phyloP scores from a whole-genome alignment of 1,140 invertebrate species.

The Mycetomoellerius zeteki region DNA sequence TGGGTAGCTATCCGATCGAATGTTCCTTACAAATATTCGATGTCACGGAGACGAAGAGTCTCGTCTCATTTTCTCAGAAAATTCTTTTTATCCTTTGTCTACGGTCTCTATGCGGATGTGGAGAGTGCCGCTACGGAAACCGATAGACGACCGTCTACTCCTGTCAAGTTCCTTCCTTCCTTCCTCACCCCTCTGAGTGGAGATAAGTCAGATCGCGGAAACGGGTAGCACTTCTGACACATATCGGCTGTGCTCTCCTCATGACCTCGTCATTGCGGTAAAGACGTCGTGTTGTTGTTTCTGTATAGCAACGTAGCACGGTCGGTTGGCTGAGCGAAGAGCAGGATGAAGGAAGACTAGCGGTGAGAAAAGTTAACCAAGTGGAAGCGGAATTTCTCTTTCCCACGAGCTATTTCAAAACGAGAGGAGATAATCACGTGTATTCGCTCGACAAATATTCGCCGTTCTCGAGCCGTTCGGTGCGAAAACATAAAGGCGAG shows the following conservation, averaged over 20 bases:
- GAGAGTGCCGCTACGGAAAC: slow-evolving; percentile 17
- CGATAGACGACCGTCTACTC: slow-evolving; percentile 44
- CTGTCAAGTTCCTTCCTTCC: slow-evolving; percentile 24
- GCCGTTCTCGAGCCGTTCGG: slow-evolving; percentile 37
- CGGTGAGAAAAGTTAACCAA: slow-evolving; percentile 53
- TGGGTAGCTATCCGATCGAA: slow-evolving; percentile 51
- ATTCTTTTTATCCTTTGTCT: slow-evolving; percentile 50
- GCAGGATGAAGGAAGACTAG: not conserved
- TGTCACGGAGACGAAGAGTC: slow-evolving; percentile 35
- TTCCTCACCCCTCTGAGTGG: not conserved
- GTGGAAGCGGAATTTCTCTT: slow-evolving; percentile 54
- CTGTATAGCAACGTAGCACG: not conserved
- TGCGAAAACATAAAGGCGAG: slow-evolving; percentile 10
- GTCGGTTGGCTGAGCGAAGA: not conserved
- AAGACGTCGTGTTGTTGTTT: slow-evolving; percentile 30
- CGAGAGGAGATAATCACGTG: slow-evolving; percentile 65
- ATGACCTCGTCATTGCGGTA: slow-evolving; percentile 18
- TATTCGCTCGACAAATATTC: slow-evolving; percentile 71
- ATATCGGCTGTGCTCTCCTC: slow-evolving; percentile 19
- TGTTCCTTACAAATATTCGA: slow-evolving; percentile 51
- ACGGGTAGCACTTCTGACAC: slow-evolving; percentile 11
- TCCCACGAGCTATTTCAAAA: slow-evolving; percentile 47
- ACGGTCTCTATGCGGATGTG: slow-evolving; percentile 18
- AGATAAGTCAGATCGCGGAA: slow-evolving; percentile 57
- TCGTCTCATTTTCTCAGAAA: slow-evolving; percentile 49